Conservation (phyloP, 2,797 vertebrate species). For the Trachops cirrhosus region DNA sequence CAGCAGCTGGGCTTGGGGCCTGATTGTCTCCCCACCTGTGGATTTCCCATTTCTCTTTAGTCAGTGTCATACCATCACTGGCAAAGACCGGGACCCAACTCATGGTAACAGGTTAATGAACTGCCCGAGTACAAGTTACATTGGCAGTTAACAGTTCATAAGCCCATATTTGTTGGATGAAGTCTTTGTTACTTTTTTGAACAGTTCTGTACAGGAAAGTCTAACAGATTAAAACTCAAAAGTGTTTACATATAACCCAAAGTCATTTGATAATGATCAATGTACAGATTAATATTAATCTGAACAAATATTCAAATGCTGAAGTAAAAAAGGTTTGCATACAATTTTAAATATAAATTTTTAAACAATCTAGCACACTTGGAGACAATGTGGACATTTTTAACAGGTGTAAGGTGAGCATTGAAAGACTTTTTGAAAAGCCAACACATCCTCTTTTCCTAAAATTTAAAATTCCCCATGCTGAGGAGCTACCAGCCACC, state of each 20-base stretch:
- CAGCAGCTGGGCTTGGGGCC: neutral
- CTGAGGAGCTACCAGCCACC: neutral
- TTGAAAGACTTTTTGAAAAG: neutral
- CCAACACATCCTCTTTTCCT: neutral
- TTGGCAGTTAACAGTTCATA: neutral
- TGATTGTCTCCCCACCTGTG: neutral
- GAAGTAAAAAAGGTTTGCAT: neutral
- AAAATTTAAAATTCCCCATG: neutral
- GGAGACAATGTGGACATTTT: neutral
- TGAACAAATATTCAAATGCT: neutral
- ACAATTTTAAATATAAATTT: slow-evolving; percentile 7
- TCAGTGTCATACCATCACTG: neutral
- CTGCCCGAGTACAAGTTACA: neutral
- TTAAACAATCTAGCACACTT: neutral
- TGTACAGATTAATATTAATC: neutral
- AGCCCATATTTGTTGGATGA: neutral
- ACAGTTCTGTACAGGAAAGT: neutral
- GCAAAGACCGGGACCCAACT: neutral
- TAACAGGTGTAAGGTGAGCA: neutral
- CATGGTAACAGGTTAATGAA: neutral
- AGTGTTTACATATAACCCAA: neutral
- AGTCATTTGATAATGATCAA: neutral
- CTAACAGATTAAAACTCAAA: neutral
- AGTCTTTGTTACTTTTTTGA: neutral
- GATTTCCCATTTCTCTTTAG: neutral